phyloP scores from a whole-genome alignment of 1,140 invertebrate species.

The Plectus sambesii region DNA sequence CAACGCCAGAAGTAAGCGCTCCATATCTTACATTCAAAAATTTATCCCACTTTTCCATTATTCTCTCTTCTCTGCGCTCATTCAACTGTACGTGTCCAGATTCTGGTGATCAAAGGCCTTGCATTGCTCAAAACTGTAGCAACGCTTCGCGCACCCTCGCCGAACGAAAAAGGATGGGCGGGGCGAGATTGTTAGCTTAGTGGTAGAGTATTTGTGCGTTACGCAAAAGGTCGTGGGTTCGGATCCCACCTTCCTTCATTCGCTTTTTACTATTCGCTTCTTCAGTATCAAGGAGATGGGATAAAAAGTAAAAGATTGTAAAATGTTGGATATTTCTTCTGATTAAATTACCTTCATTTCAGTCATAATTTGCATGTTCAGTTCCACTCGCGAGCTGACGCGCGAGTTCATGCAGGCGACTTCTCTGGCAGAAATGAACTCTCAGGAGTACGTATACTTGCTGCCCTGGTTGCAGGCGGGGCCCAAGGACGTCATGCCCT shows the following conservation, averaged over 20 bases:
- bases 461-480: constrained; percentile 39
- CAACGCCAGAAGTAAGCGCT: constrained; percentile 27
- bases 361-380: constrained; percentile 42
- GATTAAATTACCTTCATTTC: constrained; percentile 10
- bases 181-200: too few species aligned
- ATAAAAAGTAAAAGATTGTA: background rate
- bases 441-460: constrained; percentile 38
- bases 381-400: constrained; percentile 38
- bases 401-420: constrained; percentile 42
- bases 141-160: too few species aligned
- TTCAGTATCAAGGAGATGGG: background rate
- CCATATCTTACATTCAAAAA: background rate
- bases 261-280: too few species aligned
- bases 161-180: too few species aligned
- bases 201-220: too few species aligned
- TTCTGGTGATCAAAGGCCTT: too few species aligned
- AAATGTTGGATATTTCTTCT: background rate
- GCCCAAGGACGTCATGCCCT: constrained; percentile 37
- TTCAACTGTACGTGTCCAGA: too few species aligned
- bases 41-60: too few species aligned
- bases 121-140: too few species aligned
- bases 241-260: too few species aligned
- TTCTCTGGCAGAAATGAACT: constrained; percentile 31
- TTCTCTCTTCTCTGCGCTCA: too few species aligned
- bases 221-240: too few species aligned